A percentile compares a stretch with the other conserved stretches of the same genome.
Evolutionary conservation across 2,888 invertebrate species (phyloP).

Genomic region (Amiota minor): DNA sequence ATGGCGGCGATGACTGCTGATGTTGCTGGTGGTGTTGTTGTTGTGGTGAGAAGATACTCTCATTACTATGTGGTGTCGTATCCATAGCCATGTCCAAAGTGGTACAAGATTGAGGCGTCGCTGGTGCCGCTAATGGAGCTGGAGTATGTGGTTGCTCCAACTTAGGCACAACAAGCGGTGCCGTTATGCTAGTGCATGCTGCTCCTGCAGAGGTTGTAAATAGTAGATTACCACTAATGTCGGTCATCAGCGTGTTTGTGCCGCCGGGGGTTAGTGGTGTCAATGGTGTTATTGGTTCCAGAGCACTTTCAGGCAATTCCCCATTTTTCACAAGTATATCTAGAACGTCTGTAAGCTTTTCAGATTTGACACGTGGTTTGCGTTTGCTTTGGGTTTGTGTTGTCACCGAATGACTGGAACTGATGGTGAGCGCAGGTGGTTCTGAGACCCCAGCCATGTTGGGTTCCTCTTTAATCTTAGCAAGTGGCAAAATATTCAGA

Average conservation of each 20-base stretch:
- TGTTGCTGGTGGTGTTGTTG: conserved; percentile 43
- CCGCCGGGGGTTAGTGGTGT: conserved; percentile 65
- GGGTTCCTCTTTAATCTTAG: conserved; percentile 67
- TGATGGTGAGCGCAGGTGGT: conserved; percentile 33
- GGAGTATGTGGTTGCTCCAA: conserved; percentile 43
- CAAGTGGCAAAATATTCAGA: conserved; percentile 50
- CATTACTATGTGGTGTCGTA: conserved; percentile 48
- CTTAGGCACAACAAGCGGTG: conserved; percentile 58
- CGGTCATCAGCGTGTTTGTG: conserved; percentile 57
- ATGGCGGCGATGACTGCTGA: conserved; percentile 14
- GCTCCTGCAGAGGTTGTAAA: conserved; percentile 51
- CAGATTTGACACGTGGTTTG: conserved; percentile 67
- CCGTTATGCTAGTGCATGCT: conserved; percentile 50
- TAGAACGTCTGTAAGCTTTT: conserved; percentile 81
- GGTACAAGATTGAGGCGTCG: conserved; percentile 50
- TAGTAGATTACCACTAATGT: conserved; percentile 53
- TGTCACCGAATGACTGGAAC: conserved; percentile 15
- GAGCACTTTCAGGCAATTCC: conserved; percentile 87
- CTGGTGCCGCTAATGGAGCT: conserved; percentile 39
- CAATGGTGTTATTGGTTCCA: conserved; percentile 75
- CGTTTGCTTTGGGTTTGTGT: conserved; percentile 41
- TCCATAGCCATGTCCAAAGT: conserved; percentile 57
- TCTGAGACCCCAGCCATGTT: conserved; percentile 32
- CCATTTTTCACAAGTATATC: conserved; percentile 95
- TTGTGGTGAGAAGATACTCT: conserved; percentile 39